Evolutionary conservation across 2,797 vertebrate species (phyloP), one percentile per base, ranked within the genome.

Genomic region (Myotis myotis): DNA sequence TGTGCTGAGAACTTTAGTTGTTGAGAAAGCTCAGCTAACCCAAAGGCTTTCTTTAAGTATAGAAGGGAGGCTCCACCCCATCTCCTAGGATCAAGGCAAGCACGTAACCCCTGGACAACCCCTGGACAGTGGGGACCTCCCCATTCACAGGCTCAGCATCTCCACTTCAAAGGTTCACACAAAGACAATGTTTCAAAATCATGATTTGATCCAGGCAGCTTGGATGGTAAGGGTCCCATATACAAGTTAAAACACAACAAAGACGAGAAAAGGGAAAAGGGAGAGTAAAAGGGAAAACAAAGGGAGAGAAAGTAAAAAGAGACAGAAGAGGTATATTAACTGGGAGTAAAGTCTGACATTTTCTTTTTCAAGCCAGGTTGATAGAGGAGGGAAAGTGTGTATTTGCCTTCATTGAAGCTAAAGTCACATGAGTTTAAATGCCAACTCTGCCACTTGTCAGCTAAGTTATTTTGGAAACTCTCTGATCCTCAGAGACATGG

Each of bases 201-300:
- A 23, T 11, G 44, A 91, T 94, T 90, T 86, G 88, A 95, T 92
- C 88, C 57, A 28, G n/a, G 88, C 36, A 51, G 75, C 85, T 51
- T 12, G 70, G 64, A 44, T 12, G 33, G 30, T 25, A 49, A n/a
- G 49, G 74, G 41, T 41, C 84, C 75, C 44, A 9, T 1, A 33
- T 53, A 68, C 66, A 81, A 80, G 82, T 88, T 79, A 82, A 72
- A 85, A 75, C 57, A 33, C 51, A 89, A n/a, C 76, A 55, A 55
- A 90, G 47, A n/a, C 28, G n/a, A 44, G 44, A 44, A 44, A 44
- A 44, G 30, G 38, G 30, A 41, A 60, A 30, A 55, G 53, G 66
- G 28, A 53, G 70, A 23, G 47, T 78, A 28, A 55, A 87, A 30
- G 1, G 23, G 22, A 41, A 33, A 57, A 60, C 16, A 75, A 68